These are phyloP conservation scores for Charina bottae DNA, from an alignment of 2,113 vertebrate species.

Conservation along the genomic window DNA sequence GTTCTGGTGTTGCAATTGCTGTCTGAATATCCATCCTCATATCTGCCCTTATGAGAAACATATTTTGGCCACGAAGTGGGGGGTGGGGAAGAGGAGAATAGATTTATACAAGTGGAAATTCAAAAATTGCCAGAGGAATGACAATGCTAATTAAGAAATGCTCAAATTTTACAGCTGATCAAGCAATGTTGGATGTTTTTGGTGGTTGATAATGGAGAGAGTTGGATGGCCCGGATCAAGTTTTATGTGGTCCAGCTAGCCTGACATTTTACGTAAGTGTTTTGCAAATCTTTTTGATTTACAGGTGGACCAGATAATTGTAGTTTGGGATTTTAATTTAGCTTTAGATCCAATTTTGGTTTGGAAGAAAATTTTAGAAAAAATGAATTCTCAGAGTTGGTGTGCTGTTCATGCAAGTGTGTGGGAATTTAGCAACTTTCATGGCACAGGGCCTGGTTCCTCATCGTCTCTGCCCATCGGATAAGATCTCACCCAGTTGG, in stretches of 20 bases:
- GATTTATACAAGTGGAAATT: not conserved
- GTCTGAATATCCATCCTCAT: not conserved
- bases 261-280: not conserved
- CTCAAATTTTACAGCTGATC: not conserved
- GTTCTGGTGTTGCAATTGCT: not conserved
- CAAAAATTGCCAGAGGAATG: not conserved
- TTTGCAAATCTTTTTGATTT: not conserved
- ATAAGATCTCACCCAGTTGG: no score
- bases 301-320: not conserved
- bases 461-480: no score
- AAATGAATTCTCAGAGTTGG: no score
- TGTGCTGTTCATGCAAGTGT: no score
- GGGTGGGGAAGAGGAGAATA: not conserved
- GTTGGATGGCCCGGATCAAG: not conserved
- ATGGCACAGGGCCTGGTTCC: no score
- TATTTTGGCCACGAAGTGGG: not conserved
- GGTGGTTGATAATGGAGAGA: not conserved
- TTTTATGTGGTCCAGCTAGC: not conserved
- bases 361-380: no score
- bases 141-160: not conserved
- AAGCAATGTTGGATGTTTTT: not conserved
- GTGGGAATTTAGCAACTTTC: no score
- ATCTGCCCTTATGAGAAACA: not conserved
- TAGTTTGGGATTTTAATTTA: not conserved
- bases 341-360: not conserved